These are phyloP conservation scores for Peromyscus aztecus DNA, from an alignment of 2,797 vertebrate species.

Conservation along the genomic window DNA sequence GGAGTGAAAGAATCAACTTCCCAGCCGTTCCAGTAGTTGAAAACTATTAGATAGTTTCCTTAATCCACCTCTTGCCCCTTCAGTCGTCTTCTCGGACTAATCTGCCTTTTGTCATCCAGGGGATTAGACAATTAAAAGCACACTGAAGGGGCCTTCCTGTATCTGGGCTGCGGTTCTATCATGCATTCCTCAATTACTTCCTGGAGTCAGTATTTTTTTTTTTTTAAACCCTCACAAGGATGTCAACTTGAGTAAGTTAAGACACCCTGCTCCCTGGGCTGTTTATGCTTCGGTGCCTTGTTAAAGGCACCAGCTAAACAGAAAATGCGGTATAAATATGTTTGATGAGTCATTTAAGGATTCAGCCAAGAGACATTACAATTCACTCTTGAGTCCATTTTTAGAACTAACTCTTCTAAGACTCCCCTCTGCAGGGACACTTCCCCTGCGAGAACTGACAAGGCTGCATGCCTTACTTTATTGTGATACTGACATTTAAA, in stretches of 20 bases:
- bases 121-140: conserved; percentile 27
- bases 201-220: not conserved
- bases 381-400: conserved; percentile 88
- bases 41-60: conserved; percentile 62
- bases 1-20: conserved; percentile 77
- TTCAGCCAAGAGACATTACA: conserved; percentile 84
- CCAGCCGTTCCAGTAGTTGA: conserved; percentile 64
- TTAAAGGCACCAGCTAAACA: conserved; percentile 84
- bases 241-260: conserved; percentile 79
- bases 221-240: conserved; percentile 41
- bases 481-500: conserved; percentile 91
- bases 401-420: conserved; percentile 88
- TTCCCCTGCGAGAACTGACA: conserved; percentile 85
- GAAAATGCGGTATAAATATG: conserved; percentile 85
- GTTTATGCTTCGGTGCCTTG: conserved; percentile 78
- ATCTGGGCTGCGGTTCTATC: not conserved
- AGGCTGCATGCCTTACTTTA: conserved; percentile 87
- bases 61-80: conserved; percentile 59
- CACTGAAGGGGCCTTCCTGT: not conserved
- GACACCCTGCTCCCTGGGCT: conserved; percentile 67
- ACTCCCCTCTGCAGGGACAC: conserved; percentile 77
- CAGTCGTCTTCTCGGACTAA: conserved; percentile 61
- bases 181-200: conserved; percentile 52
- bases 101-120: not conserved
- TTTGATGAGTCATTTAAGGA: conserved; percentile 88